A percentile compares a stretch with the other conserved stretches of the same genome.
Conservation (phyloP, 2,888 invertebrate genomes). For the Dryobota labecula region DNA sequence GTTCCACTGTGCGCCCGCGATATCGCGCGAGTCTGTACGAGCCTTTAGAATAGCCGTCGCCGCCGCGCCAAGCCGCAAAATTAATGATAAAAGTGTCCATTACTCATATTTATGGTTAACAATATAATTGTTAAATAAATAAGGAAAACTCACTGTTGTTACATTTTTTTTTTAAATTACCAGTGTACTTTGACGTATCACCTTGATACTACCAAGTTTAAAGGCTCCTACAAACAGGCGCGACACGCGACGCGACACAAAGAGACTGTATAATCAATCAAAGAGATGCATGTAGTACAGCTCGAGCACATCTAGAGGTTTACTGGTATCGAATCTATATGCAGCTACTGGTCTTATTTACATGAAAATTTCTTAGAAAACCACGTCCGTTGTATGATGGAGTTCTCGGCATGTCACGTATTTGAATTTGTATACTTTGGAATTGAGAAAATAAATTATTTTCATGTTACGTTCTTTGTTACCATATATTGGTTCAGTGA, state of each 20-base stretch:
- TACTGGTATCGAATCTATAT: slow-evolving; percentile 12
- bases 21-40: too few species aligned
- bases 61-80: slow-evolving; percentile 29
- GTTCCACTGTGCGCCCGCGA: too few species aligned
- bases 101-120: slow-evolving; percentile 28
- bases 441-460: slow-evolving; percentile 25
- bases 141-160: slow-evolving; percentile 18
- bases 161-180: not conserved
- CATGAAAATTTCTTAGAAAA: slow-evolving; percentile 13
- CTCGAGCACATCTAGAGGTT: too few species aligned
- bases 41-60: slow-evolving; percentile 9
- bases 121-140: slow-evolving; percentile 7
- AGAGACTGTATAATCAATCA: too few species aligned
- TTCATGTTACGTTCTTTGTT: slow-evolving; percentile 66
- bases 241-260: too few species aligned
- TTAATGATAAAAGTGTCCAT: slow-evolving; percentile 13
- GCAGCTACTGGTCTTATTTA: not conserved
- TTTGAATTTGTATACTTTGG: slow-evolving; percentile 11
- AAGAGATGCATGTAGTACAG: too few species aligned
- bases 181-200: not conserved
- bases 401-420: slow-evolving; percentile 7
- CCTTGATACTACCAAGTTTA: too few species aligned
- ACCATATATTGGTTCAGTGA: slow-evolving; percentile 64
- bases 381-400: not conserved
- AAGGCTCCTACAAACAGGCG: too few species aligned